Conservation (phyloP, 2,888 invertebrate genomes). For the Drosophila quasianomalipes region DNA sequence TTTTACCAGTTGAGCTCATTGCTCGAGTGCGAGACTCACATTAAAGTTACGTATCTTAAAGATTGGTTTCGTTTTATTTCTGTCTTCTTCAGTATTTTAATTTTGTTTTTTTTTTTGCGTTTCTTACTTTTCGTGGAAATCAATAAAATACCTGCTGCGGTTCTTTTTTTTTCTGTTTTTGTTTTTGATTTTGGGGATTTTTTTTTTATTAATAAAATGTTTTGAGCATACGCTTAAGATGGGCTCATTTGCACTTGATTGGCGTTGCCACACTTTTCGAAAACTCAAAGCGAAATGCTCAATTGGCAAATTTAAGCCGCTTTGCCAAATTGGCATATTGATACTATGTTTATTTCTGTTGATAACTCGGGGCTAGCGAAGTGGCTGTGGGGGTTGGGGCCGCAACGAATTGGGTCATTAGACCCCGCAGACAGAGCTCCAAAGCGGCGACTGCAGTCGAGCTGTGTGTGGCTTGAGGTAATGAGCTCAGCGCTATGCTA, state of each 20-base stretch:
- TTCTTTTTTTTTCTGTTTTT: conserved; percentile 5
- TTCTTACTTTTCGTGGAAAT: conserved; percentile 69
- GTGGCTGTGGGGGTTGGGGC: neutral
- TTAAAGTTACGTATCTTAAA: conserved; percentile 60
- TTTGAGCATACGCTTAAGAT: conserved; percentile 44
- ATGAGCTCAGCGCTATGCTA: conserved; percentile 34
- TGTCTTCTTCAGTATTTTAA: conserved; percentile 20
- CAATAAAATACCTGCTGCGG: conserved; percentile 66
- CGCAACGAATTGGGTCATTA: conserved; percentile 54
- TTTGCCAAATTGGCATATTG: conserved; percentile 31
- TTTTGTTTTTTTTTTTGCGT: neutral
- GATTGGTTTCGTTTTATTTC: conserved; percentile 52
- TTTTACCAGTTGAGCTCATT: conserved; percentile 38
- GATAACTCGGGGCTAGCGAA: neutral
- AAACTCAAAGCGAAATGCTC: conserved; percentile 40
- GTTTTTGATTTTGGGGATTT: neutral
- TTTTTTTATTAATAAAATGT: conserved; percentile 35
- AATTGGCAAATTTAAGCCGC: conserved; percentile 64
- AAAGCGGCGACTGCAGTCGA: conserved; percentile 15
- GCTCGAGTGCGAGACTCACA: conserved; percentile 41
- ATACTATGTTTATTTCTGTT: conserved; percentile 22
- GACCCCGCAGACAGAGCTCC: conserved; percentile 26
- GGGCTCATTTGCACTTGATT: conserved; percentile 68
- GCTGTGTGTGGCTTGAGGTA: conserved; percentile 9
- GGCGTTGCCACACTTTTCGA: conserved; percentile 59